Conservation (phyloP, 2,888 invertebrate species). For the Drosophila pegasa region DNA sequence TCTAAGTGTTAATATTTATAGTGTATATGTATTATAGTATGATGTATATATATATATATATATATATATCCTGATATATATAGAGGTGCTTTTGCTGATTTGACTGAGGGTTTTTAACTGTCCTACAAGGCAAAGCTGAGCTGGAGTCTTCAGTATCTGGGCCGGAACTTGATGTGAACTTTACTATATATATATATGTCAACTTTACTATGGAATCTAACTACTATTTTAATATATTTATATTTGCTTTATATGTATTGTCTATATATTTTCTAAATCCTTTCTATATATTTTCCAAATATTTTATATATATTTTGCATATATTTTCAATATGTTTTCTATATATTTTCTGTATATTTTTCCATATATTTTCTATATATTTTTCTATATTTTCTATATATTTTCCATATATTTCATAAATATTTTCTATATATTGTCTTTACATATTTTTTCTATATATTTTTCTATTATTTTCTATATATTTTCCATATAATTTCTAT, state of each 20-base stretch:
- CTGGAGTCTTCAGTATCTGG: background rate
- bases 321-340: background rate
- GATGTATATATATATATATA: background rate
- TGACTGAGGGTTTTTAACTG: background rate
- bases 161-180: background rate
- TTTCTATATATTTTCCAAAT: background rate
- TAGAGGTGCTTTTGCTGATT: background rate
- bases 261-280: background rate
- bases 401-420: background rate
- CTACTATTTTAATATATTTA: background rate
- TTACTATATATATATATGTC: background rate
- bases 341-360: background rate
- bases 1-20: background rate
- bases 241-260: background rate
- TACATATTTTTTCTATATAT: background rate
- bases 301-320: background rate
- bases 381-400: background rate
- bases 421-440: background rate
- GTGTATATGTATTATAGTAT: background rate
- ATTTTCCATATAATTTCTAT: too few species aligned
- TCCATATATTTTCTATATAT: background rate
- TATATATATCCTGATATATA: background rate
- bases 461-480: too few species aligned
- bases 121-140: background rate
- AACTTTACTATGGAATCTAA: background rate